Conservation (phyloP, 2,888 invertebrate species). For the Drosophila dives region DNA sequence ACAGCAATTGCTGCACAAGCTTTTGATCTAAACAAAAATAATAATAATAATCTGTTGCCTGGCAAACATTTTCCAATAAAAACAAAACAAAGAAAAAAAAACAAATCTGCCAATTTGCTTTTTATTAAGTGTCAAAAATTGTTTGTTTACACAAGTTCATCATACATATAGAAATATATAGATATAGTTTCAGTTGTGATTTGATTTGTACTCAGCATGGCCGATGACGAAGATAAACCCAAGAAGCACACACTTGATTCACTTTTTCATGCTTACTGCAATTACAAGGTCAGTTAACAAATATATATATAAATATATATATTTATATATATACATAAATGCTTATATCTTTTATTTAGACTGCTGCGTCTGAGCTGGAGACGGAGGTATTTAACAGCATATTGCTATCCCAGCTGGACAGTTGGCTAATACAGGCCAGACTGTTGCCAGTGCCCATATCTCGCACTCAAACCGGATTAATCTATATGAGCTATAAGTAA, state of each 20-base stretch:
- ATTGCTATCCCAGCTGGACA: conserved; percentile 73
- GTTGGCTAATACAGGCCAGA: conserved; percentile 72
- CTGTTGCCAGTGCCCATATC: conserved; percentile 63
- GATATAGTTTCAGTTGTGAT: not conserved
- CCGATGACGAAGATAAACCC: conserved; percentile 74
- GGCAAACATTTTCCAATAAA: conserved; percentile 63
- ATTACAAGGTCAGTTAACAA: conserved; percentile 48
- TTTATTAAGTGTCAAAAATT: conserved; percentile 39
- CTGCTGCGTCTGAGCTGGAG: conserved; percentile 60
- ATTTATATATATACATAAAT: not conserved
- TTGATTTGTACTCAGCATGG: conserved; percentile 42
- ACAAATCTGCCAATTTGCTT: conserved; percentile 14
- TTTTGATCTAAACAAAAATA: not conserved
- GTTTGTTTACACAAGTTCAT: not conserved
- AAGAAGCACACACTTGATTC: conserved; percentile 73
- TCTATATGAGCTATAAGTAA: conserved; percentile 78
- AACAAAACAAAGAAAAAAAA: conserved; percentile 31
- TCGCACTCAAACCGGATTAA: conserved; percentile 72
- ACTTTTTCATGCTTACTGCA: conserved; percentile 69
- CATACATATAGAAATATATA: not conserved
- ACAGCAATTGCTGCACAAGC: not conserved
- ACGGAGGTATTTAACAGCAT: conserved; percentile 68
- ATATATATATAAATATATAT: not conserved
- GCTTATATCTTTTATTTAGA: conserved; percentile 18
- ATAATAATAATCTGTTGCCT: conserved; percentile 33